Evolutionary conservation across 2,113 vertebrate species (phyloP).

Genomic region (Pteropus alecto): DNA sequence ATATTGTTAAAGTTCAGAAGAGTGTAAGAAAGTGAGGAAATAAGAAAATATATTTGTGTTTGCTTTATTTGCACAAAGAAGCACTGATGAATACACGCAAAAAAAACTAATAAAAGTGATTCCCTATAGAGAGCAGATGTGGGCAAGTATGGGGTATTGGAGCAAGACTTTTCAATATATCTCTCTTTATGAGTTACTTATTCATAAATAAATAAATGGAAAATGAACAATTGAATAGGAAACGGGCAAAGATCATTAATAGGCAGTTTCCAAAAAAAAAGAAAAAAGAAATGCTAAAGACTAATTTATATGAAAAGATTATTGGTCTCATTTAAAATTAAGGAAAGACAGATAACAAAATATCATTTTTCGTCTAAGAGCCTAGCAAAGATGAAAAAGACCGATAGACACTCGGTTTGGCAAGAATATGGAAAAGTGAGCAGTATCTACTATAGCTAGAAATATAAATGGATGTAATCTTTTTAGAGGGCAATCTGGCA

Average conservation of each 20-base stretch:
- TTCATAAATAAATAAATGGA: constrained; percentile 5
- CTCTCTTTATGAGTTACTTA: neutral
- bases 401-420: neutral
- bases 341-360: neutral
- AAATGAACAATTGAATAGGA: constrained; percentile 4
- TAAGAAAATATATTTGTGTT: neutral
- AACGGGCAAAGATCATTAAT: neutral
- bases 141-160: neutral
- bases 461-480: neutral
- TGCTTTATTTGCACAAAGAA: constrained; percentile 1
- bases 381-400: neutral
- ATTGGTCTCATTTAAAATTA: constrained; percentile 26
- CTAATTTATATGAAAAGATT: constrained; percentile 42
- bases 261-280: constrained; percentile 28
- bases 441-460: neutral
- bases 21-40: neutral
- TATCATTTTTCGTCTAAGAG: constrained; percentile 21
- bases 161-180: neutral
- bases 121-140: neutral
- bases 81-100: neutral
- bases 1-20: neutral
- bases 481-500: neutral
- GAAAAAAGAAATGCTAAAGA: constrained; percentile 1
- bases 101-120: neutral
- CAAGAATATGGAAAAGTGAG: neutral